A percentile compares a stretch with the other conserved stretches of the same genome.
Evolutionary conservation across 2,797 vertebrate genomes (phyloP).

Genomic region (Hippocampus kuda): DNA sequence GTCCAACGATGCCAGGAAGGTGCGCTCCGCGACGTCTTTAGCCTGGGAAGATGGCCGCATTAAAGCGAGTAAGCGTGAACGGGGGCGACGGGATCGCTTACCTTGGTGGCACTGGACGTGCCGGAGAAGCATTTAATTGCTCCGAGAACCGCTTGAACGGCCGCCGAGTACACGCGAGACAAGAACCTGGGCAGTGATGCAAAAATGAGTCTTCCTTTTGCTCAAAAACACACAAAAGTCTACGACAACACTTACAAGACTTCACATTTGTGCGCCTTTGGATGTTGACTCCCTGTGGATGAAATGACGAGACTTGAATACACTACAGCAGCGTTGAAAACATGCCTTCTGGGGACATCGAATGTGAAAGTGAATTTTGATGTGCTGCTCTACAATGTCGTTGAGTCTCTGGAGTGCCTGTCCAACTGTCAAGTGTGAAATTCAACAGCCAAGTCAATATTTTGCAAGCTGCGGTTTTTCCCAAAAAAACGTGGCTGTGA

Average conservation of each 20-base stretch:
- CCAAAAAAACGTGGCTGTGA: no score
- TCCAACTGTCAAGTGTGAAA: no score
- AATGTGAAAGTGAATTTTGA: no score
- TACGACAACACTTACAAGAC: conserved; percentile 72
- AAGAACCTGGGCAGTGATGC: conserved; percentile 62
- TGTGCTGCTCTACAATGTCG: no score
- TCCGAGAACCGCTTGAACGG: conserved; percentile 82
- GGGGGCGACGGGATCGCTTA: conserved; percentile 30
- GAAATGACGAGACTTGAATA: conserved; percentile 6
- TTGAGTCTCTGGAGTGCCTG: no score
- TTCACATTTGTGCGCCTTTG: conserved; percentile 68
- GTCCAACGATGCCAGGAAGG: conserved; percentile 71
- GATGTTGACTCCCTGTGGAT: conserved; percentile 69
- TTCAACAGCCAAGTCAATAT: no score
- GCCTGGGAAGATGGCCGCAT: conserved; percentile 64
- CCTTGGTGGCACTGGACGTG: conserved; percentile 78
- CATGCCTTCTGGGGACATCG: no score
- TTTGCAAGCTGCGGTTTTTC: no score
- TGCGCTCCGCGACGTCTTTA: conserved; percentile 79
- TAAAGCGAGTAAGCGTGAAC: not conserved
- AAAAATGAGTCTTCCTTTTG: not conserved
- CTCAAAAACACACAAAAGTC: not conserved
- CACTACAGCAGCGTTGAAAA: not conserved
- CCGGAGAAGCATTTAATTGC: conserved; percentile 87
- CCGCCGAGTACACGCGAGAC: conserved; percentile 87